Base-by-base conservation (phyloP, 2,797 vertebrate genomes). In the Ptychadena robeensis region DNA sequence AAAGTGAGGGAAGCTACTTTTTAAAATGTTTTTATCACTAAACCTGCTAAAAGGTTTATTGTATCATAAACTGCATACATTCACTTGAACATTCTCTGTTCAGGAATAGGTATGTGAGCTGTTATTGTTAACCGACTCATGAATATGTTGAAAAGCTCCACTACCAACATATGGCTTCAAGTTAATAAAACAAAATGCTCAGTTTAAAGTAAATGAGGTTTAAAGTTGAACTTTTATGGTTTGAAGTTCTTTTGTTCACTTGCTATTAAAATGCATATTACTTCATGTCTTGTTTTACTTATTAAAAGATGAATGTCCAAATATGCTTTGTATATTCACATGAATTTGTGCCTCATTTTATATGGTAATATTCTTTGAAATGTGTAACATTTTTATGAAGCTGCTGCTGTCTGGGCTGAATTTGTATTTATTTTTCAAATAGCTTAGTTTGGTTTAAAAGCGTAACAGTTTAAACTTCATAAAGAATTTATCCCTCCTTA, bases 101-200 rank as follows among this genome's bases (percentile, higher is more conserved):
- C 31, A 30, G 9, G 25, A 73, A 28, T 44, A 14, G 18, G 40
- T 75, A 75, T 31, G 48, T 61, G 25, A 70, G 61, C 25, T 61
- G 44, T 70, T 79, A 35, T 68, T 67, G 37, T 79, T 57, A 57
- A 78, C 14, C 18, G 25, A 80, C 9, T 31, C 32, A 71, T 37
- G 6, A 71, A 70, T 22, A 61, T 70, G 57, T 30, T 38, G 32
- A 57, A 37, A 37, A 61, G 63, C 65, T 28, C 10, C 40, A 59
- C 44, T 28, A 59, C 32, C 32, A 80, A 38, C 77, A 80, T 80
- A 80, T 80, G 77, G 66, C 15, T 25, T 30, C 35, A 61, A 28
- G 53, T 40, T 40, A 70, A 71, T 80, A 80, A 70, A 61, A 32
- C 7, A 10, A 69, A 69, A 53, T 69, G 31, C 53, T 57, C 32